Evolutionary conservation across 2,113 vertebrate species (phyloP), one percentile per base, ranked within the genome.

Genomic region (Colossoma macropomum): DNA sequence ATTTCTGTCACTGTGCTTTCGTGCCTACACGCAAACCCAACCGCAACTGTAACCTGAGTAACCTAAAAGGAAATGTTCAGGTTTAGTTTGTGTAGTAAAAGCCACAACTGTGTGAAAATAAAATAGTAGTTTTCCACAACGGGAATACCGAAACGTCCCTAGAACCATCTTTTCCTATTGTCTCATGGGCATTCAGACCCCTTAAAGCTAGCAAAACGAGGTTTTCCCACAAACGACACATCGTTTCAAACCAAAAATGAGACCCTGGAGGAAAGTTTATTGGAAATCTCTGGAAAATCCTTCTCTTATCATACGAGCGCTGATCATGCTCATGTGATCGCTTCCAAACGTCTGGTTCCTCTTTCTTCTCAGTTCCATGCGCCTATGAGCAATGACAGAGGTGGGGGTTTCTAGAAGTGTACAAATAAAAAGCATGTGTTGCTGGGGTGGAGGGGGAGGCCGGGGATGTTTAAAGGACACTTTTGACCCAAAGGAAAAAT

Each of bases 371-470:
- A 73, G 70, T n/a, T 81, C 56, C 59, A 63, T 4, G 32, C 3
- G 23, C 1, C 7, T 34, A 19, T 50, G 56, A 73, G 38, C 23
- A 17, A 48, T 16, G 7, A n/a, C 17, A 27, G 30, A 16, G 77
- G 6, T 32, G 23, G 32, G n/a, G 30, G 34, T 5, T 9, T 17
- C 52, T 23, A 66, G 77, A 34, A 81, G 34, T 77, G 73, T 25
- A 84, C 34, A 81, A 80, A 90, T 56, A 3, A 21, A 13, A 79
- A 76, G 79, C 73, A 80, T 68, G 54, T 71, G 70, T 80, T 38
- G 50, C 27, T 60, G 23, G 4, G 1, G 78, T 65, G 72, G 16
- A 62, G 28, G 41, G 19, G 50, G 76, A 78, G 38, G 3, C 8
- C 32, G 38, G 79, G 34, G 60, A 27, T 65, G 21, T 77, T 77